These are phyloP conservation scores for Panulirus ornatus DNA, from an alignment of 1,140 invertebrate species.

Conservation along the genomic window DNA sequence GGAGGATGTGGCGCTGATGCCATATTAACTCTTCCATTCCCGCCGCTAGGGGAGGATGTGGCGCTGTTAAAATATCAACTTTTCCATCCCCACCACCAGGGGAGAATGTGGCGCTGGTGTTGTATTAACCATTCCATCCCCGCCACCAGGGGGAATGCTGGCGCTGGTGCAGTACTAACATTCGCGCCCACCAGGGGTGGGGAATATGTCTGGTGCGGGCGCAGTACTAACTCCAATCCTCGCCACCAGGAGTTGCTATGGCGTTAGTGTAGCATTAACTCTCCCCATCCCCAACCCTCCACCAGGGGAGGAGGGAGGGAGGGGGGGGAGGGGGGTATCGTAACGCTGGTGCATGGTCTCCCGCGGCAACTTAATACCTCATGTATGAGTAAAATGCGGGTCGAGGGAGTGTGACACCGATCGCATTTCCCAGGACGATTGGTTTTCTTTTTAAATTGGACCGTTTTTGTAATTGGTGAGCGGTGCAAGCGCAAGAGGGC, in stretches of 20 bases:
- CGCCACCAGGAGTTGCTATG: background rate
- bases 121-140: too few relatives aligned
- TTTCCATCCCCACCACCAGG: too few relatives aligned
- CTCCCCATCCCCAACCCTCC: background rate
- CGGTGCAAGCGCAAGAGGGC: too few relatives aligned
- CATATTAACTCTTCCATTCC: background rate
- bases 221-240: background rate
- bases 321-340: background rate
- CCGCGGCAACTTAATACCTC: constrained; percentile 28
- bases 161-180: too few relatives aligned
- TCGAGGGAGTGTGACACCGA: constrained; percentile 1
- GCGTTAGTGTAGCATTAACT: constrained; percentile 10
- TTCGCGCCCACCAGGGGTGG: too few relatives aligned
- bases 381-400: constrained; percentile 47
- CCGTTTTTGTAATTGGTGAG: too few relatives aligned
- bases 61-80: too few relatives aligned
- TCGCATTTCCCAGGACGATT: background rate
- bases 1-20: background rate
- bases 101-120: too few relatives aligned
- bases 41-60: background rate
- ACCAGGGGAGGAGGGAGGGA: background rate
- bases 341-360: background rate
- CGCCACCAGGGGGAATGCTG: too few relatives aligned
- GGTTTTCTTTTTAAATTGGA: background rate
- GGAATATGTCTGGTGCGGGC: too few relatives aligned